Evolutionary conservation across 2,113 vertebrate species (phyloP), one percentile per base, ranked within the genome.

Genomic region (Accipiter virgatus): DNA sequence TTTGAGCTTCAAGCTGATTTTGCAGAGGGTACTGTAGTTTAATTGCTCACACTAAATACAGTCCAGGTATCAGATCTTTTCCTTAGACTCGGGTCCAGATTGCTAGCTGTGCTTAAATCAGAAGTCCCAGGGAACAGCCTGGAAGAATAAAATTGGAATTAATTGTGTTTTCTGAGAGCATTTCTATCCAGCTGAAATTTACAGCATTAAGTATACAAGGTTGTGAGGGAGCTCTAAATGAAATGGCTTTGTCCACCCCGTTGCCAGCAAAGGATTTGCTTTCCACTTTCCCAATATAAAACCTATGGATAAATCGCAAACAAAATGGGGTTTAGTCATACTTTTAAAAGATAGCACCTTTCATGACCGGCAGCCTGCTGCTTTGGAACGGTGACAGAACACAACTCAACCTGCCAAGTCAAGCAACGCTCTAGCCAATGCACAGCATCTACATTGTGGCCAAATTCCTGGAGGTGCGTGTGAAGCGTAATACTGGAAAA

Each of bases 391-490:
- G 52, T 7, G 58, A 55, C 68, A 62, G 56, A 66, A 38, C 40
- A 13, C 13, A 29, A 68, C 25, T 3, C 47, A 36, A 8, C 13
- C 59, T 86, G 92, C 71, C 88, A 65, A 48, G n/a, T 18, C 50
- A 59, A 38, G 6, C 14, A 1, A 17, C 3, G 3, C 8, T 42
- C n/a, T 13, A 48, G 88, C 70, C 88, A 71, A 2, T 0, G 2
- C 68, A 58, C 48, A 50, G 13, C 65, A 29, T 3, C 43, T 32
- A 18, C 31, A 5, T 0, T 4, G 55, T 7, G n/a, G 53, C 72
- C 55, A 74, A 10, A 38, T 36, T 75, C 56, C 62, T 53, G 65
- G 72, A 52, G 17, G 16, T 40, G 23, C 2, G 26, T 19, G 45
- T 25, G 61, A 63, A 72, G 36, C 18, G 4, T 4, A 16, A 32